phyloP scores from a whole-genome alignment of 2,113 vertebrate species.

The Dipodomys stephensi region DNA sequence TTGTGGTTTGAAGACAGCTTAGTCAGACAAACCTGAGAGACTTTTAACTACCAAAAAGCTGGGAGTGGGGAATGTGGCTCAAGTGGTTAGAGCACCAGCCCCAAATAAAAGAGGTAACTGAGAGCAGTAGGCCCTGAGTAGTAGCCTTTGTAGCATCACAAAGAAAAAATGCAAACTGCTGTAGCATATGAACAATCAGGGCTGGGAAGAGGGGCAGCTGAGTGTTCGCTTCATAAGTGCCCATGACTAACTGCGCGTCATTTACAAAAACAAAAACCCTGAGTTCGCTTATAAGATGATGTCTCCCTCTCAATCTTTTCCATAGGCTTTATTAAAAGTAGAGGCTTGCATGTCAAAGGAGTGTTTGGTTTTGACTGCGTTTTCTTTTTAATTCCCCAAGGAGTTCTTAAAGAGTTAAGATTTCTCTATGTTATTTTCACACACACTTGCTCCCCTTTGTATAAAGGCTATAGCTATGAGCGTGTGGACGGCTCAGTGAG shows the following conservation, averaged over 20 bases:
- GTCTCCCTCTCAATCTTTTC: not conserved
- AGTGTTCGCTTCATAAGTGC: not conserved
- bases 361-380: not conserved
- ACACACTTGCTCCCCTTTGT: not conserved
- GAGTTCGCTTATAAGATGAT: not conserved
- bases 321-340: not conserved
- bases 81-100: no score
- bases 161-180: no score
- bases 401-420: not conserved
- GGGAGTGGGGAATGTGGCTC: no score
- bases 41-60: no score
- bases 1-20: no score
- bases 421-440: not conserved
- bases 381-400: constrained; percentile 10
- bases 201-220: not conserved
- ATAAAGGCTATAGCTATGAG: constrained; percentile 95
- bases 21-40: no score
- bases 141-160: no score
- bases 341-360: not conserved
- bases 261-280: not conserved
- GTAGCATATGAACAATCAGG: accelerated
- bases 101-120: no score
- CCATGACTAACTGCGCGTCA: not conserved
- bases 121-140: no score
- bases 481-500: constrained; percentile 95